Evolutionary conservation across 2,113 vertebrate species (phyloP).

Genomic region (Toxostoma redivivum): DNA sequence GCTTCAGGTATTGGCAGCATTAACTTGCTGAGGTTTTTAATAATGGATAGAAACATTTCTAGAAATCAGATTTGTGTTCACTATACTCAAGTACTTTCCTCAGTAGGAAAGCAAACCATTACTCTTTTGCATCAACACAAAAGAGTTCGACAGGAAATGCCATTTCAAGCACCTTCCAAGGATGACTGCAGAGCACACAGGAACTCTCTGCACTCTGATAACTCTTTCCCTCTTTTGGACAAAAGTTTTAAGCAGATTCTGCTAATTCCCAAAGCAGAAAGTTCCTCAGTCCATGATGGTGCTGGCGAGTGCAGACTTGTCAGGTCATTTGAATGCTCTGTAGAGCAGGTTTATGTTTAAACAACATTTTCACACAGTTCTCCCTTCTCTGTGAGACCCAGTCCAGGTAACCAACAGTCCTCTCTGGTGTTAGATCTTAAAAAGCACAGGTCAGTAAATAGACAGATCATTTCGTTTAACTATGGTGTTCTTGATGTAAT

Average conservation of each 20-base stretch:
- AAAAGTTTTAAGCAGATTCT: not conserved
- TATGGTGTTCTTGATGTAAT: not conserved
- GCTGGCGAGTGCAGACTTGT: not conserved
- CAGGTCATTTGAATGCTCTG: not conserved
- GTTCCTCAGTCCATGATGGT: not conserved
- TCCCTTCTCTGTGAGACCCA: not conserved
- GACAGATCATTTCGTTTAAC: not conserved
- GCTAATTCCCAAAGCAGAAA: not conserved
- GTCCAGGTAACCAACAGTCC: not conserved
- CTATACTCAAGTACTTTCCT: not conserved
- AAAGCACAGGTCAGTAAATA: not conserved
- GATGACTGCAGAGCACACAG: not conserved
- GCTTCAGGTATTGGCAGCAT: not conserved
- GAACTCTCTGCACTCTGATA: not conserved
- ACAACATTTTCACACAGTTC: not conserved
- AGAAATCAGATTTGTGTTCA: not conserved
- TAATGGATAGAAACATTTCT: not conserved
- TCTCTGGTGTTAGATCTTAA: not conserved
- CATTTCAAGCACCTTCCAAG: not conserved
- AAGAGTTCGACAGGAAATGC: not conserved
- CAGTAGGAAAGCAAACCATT: not conserved
- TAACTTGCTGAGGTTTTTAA: not conserved
- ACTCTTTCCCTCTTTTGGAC: not conserved
- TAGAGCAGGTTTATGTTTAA: conserved; percentile 13
- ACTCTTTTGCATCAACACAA: not conserved